Conservation (phyloP, 2,797 vertebrate species). For the Simalia tracyae region DNA sequence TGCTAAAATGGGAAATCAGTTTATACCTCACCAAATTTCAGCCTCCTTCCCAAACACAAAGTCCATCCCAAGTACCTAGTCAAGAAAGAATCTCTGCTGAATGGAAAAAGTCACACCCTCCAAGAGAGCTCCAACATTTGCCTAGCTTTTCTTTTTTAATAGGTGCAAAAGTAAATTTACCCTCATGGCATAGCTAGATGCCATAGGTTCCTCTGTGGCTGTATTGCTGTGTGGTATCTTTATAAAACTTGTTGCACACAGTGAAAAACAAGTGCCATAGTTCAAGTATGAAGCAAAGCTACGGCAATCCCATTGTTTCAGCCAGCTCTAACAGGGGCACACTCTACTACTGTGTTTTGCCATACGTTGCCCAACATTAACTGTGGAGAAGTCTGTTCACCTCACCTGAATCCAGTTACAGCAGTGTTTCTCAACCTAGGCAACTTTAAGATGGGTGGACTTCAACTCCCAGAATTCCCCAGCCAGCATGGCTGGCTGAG, state of each 20-base stretch:
- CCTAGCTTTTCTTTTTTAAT: not conserved
- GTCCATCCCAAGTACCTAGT: not conserved
- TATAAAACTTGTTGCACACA: not conserved
- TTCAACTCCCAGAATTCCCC: too few species aligned
- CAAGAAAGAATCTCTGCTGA: not conserved
- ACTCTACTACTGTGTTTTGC: not conserved
- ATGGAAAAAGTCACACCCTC: not conserved
- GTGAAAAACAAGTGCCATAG: not conserved
- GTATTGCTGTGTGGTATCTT: not conserved
- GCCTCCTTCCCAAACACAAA: not conserved
- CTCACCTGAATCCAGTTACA: too few species aligned
- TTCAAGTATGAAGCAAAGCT: not conserved
- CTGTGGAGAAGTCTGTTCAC: not conserved
- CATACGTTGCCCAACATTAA: not conserved
- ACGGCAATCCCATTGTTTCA: not conserved
- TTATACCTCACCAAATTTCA: not conserved
- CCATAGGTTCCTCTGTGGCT: not conserved
- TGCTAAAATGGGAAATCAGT: not conserved
- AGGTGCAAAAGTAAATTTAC: not conserved
- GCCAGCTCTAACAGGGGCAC: not conserved
- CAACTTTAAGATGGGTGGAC: too few species aligned
- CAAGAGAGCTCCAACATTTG: not conserved
- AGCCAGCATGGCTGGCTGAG: too few species aligned
- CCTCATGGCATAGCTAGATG: not conserved
- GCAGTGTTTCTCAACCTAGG: too few species aligned